phyloP scores from a whole-genome alignment of 2,113 vertebrate genomes.

The Numida meleagris region DNA sequence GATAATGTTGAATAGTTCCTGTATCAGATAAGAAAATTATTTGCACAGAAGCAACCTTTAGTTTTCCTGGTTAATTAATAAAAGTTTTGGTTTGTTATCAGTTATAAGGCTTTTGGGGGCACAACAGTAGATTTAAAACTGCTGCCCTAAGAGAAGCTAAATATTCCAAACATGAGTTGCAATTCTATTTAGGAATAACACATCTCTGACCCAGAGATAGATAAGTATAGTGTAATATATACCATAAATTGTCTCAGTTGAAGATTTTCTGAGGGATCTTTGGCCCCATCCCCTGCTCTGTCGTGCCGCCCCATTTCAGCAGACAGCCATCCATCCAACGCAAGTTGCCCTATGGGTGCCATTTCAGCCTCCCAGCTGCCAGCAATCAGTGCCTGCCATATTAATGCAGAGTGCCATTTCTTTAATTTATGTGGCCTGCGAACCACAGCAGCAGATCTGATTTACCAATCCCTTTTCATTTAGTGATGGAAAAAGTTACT shows the following conservation, averaged over 20 bases:
- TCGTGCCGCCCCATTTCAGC: not conserved
- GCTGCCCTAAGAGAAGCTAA: not conserved
- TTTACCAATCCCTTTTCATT: not conserved
- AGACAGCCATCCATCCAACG: not conserved
- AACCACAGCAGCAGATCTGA: not conserved
- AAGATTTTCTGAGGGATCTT: not conserved
- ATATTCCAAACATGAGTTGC: not conserved
- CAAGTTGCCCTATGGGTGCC: accelerated
- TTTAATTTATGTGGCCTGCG: not conserved
- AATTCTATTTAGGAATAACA: not conserved
- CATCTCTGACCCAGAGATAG: not conserved
- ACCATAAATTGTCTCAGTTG: not conserved
- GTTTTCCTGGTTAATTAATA: not conserved
- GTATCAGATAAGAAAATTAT: not conserved
- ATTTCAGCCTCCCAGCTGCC: not conserved
- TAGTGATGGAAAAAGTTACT: not conserved
- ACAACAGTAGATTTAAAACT: not conserved
- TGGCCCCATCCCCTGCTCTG: not conserved
- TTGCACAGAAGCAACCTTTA: not conserved
- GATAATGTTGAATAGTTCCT: not conserved
- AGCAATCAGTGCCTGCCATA: accelerated
- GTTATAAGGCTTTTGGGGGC: not conserved
- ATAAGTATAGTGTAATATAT: accelerated
- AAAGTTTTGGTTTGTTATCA: not conserved
- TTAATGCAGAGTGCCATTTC: not conserved